Conservation (phyloP, 2,113 vertebrate genomes). For the Panthera uncia region DNA sequence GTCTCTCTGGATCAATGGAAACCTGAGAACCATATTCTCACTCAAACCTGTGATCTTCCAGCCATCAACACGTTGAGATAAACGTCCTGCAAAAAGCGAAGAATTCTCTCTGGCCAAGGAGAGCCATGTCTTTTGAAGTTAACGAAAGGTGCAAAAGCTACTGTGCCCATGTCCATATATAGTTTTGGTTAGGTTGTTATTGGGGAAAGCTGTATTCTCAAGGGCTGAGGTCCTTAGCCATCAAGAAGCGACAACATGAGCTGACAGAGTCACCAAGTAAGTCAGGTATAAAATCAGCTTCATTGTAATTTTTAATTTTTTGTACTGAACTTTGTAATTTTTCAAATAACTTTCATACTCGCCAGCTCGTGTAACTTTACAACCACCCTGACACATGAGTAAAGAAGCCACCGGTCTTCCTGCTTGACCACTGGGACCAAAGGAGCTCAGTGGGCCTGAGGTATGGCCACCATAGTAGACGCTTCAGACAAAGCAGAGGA, state of each 20-base stretch:
- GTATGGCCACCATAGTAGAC: fast-evolving
- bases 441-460: not conserved
- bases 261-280: not conserved
- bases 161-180: fast-evolving
- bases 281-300: not conserved
- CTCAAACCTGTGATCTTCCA: not conserved
- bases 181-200: not conserved
- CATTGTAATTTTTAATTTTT: not conserved
- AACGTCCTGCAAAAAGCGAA: not conserved
- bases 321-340: not conserved
- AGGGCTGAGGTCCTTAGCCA: not conserved
- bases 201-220: not conserved
- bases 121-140: not conserved
- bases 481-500: not conserved
- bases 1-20: not conserved
- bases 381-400: not conserved
- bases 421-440: fast-evolving
- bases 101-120: not conserved
- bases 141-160: not conserved
- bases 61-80: not conserved
- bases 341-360: not conserved
- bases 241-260: not conserved
- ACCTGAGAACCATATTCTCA: not conserved
- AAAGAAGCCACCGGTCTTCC: not conserved
- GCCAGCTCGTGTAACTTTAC: not conserved